Base-by-base conservation (phyloP, 1,140 invertebrate genomes). In the Teleogryllus occipitalis region DNA sequence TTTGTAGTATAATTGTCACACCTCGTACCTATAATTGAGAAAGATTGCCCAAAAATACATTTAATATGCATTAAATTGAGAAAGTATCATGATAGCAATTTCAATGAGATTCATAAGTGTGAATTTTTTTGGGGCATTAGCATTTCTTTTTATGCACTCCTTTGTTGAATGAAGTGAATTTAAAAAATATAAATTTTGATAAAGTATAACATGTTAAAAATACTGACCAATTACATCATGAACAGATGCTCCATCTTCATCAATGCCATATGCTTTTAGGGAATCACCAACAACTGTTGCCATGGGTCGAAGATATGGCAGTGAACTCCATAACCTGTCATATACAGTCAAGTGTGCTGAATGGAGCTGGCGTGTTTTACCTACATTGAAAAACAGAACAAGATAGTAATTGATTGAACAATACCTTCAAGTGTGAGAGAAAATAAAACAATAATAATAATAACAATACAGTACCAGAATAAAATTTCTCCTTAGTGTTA, bases 1-100 rank as follows among this genome's bases (percentile, higher is more conserved):
- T 85, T 85, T 78, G 87, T 86, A 0, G 88, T 88, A 75, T 88
- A 88, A 82, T 87, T 86, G 79, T 88, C 88, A 81, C 88, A 88
- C 12, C 88, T 83, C 0, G 87, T 88, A 15, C 86, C 86, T 81
- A 76, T 48, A 79, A 78, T 15, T 22, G n/a, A 80, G 46, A n/a
- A 47, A 76, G 27, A 65, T 65, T 2, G 0, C 54, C 18, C 18
- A 65, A 65, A 65, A 65, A 65, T 65, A 18, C 10, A 14, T 65
- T 3, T 65, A 65, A 18, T 65, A 65, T 7, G 18, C 54, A 65
- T 65, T 65, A 18, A 10, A 14, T 65, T 65, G 54, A 18, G 54
- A 65, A 18, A 65, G 54, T 65, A 10, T 65, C 54, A 54, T 54
- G 8, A 15, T 54, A 8, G 15, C 8, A 54, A 15, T 54, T 8